Evolutionary conservation across 2,888 invertebrate genomes (phyloP).

Genomic region (Thymelicus acteon): DNA sequence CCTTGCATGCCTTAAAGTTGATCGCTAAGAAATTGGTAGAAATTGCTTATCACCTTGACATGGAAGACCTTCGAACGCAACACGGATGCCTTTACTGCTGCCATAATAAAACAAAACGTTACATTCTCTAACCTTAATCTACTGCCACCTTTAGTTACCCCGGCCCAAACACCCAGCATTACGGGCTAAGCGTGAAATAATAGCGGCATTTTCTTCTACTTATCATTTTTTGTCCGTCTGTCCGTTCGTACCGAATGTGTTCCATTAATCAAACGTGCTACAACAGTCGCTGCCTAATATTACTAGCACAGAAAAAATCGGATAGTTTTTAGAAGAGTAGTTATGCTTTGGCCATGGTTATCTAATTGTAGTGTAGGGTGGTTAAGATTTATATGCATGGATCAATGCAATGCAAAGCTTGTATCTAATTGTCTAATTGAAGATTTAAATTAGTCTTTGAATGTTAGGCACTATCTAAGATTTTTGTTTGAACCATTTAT

Average conservation of each 20-base stretch:
- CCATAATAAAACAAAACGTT: neutral
- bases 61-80: no score
- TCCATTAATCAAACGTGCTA: constrained; percentile 62
- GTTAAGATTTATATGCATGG: neutral
- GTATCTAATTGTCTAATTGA: neutral
- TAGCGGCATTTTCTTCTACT: constrained; percentile 60
- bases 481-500: no score
- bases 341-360: constrained; percentile 3
- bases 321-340: constrained; percentile 13
- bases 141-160: constrained; percentile 34
- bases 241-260: constrained; percentile 51
- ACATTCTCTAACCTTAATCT: constrained; percentile 32
- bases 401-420: neutral
- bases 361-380: neutral
- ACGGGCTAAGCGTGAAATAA: constrained; percentile 67
- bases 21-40: no score
- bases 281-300: constrained; percentile 39
- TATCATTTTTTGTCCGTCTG: constrained; percentile 36
- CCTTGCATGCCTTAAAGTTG: no score
- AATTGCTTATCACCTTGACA: no score
- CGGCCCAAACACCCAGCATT: constrained; percentile 33
- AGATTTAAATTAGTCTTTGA: no score
- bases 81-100: no score
- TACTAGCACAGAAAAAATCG: constrained; percentile 29
- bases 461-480: no score